Conservation (phyloP, 2,888 invertebrate species). For the Nasonovia ribisnigri region DNA sequence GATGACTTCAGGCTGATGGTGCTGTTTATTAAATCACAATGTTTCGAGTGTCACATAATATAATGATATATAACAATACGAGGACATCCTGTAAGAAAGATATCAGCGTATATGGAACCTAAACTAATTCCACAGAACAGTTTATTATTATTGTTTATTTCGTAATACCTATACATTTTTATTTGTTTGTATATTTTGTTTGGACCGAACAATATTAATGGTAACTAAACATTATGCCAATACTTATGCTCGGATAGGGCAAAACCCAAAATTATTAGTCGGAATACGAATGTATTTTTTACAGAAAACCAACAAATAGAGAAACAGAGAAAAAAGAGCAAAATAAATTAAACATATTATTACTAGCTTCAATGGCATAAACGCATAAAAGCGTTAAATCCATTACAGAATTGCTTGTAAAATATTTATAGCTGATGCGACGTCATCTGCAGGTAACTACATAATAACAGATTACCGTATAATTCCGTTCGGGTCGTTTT, state of each 20-base stretch:
- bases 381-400: background rate
- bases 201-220: background rate
- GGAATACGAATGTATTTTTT: background rate
- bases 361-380: background rate
- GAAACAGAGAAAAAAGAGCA: background rate
- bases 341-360: slow-evolving; percentile 16
- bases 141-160: background rate
- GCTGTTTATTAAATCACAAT: background rate
- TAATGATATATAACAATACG: background rate
- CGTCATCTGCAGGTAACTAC: background rate
- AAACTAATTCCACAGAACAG: background rate
- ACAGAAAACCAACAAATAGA: background rate
- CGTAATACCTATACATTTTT: no score
- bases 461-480: background rate
- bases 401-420: slow-evolving; percentile 18
- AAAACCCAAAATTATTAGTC: background rate
- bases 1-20: background rate
- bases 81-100: background rate
- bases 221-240: background rate
- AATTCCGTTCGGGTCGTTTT: background rate
- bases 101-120: background rate
- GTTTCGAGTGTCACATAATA: background rate
- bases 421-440: slow-evolving; percentile 12
- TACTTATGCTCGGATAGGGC: background rate
- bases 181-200: no score